Conservation (phyloP, 2,888 invertebrate species). For the Ophioninae sp. region DNA sequence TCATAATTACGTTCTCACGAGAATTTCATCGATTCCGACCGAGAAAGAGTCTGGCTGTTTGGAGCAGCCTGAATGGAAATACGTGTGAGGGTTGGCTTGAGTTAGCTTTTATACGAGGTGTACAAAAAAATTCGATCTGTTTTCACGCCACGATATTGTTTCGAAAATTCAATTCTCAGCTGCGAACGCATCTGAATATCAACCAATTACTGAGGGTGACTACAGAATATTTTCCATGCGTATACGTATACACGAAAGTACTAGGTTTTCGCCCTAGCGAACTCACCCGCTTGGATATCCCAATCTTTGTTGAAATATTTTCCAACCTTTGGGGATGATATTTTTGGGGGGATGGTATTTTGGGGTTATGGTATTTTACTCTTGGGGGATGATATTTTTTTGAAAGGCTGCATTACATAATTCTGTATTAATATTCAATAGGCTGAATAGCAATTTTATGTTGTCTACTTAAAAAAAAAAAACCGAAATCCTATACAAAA, state of each 20-base stretch:
- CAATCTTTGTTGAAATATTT: too few relatives aligned
- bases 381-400: too few relatives aligned
- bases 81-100: neutral
- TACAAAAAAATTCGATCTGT: conserved; percentile 59
- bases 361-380: too few relatives aligned
- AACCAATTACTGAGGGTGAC: conserved; percentile 74
- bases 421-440: too few relatives aligned
- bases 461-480: too few relatives aligned
- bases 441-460: too few relatives aligned
- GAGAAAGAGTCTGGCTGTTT: neutral
- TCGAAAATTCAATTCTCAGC: conserved; percentile 75
- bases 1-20: conserved; percentile 54
- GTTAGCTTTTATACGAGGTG: conserved; percentile 1
- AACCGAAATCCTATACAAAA: too few relatives aligned
- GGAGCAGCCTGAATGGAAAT: conserved; percentile 15
- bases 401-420: too few relatives aligned
- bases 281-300: too few relatives aligned
- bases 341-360: neutral
- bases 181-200: conserved; percentile 75
- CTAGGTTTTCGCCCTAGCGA: too few relatives aligned
- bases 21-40: conserved; percentile 23
- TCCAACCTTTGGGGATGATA: too few relatives aligned
- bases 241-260: neutral
- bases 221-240: conserved; percentile 8
- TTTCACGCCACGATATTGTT: conserved; percentile 63